Evolutionary conservation across 2,888 invertebrate species (phyloP).

Genomic region (Philaethria dido): DNA sequence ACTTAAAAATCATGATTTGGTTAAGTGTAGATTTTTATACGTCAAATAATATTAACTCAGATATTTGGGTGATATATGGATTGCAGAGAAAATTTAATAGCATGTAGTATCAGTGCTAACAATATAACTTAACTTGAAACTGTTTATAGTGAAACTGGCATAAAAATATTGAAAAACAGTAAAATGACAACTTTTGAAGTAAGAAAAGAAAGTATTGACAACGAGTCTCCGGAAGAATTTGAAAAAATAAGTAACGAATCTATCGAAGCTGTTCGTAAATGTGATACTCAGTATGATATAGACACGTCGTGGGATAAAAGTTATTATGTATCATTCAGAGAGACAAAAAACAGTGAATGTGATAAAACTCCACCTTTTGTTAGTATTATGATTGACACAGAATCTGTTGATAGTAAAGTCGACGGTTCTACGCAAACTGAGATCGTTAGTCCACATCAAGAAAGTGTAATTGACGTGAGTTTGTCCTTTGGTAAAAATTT

Average conservation of each 20-base stretch:
- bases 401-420: slow-evolving; percentile 51
- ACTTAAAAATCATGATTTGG: slow-evolving; percentile 10
- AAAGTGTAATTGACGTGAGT: slow-evolving; percentile 59
- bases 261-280: slow-evolving; percentile 70
- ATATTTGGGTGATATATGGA: not conserved
- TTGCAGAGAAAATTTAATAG: not conserved
- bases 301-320: slow-evolving; percentile 70
- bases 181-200: slow-evolving; percentile 44
- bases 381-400: slow-evolving; percentile 63
- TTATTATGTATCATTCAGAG: slow-evolving; percentile 55
- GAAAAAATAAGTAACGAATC: slow-evolving; percentile 51
- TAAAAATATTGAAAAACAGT: not conserved
- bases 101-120: not conserved
- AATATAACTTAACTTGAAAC: not conserved
- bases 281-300: slow-evolving; percentile 53
- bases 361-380: slow-evolving; percentile 65
- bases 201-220: slow-evolving; percentile 51
- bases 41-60: not conserved
- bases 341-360: slow-evolving; percentile 53
- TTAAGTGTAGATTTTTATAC: slow-evolving; percentile 2
- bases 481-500: slow-evolving; percentile 65
- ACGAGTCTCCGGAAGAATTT: slow-evolving; percentile 44
- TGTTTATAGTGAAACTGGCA: slow-evolving; percentile 5
- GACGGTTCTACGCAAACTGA: slow-evolving; percentile 67
- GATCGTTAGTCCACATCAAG: slow-evolving; percentile 51